Conservation (phyloP, 2,113 vertebrate genomes). For the Chloroceryle aenea region DNA sequence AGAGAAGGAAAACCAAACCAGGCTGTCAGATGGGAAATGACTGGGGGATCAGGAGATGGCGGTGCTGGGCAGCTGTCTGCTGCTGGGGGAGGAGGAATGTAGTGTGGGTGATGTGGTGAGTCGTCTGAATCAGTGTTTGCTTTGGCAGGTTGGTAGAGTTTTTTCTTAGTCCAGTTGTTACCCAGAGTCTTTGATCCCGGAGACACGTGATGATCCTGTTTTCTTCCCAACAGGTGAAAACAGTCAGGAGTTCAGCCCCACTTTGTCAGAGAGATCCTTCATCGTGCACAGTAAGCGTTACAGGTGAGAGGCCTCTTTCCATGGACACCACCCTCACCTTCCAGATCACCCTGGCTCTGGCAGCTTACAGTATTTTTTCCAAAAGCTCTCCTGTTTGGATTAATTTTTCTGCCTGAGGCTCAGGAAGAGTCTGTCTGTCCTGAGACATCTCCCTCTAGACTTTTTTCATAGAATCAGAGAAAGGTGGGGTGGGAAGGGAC, state of each 20-base stretch:
- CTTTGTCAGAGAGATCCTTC: slow-evolving; percentile 80
- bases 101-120: background rate
- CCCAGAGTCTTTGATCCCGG: background rate
- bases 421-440: background rate
- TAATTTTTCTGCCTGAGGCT: background rate
- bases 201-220: background rate
- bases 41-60: background rate
- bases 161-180: background rate
- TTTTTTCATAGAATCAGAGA: background rate
- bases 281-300: slow-evolving; percentile 79
- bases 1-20: background rate
- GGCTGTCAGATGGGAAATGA: background rate
- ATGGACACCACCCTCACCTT: background rate
- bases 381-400: background rate
- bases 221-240: slow-evolving; percentile 85
- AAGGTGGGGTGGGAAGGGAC: too few species aligned
- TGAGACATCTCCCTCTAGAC: background rate
- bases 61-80: background rate
- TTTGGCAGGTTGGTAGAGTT: background rate
- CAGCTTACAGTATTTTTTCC: background rate
- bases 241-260: slow-evolving; percentile 94
- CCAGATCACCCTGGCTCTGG: background rate
- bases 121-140: background rate
- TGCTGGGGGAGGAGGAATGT: background rate
- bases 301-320: slow-evolving; percentile 71